Evolutionary conservation across 2,888 invertebrate genomes (phyloP), one percentile per base, ranked within the genome.

Genomic region (Leptopilina drosophilae): DNA sequence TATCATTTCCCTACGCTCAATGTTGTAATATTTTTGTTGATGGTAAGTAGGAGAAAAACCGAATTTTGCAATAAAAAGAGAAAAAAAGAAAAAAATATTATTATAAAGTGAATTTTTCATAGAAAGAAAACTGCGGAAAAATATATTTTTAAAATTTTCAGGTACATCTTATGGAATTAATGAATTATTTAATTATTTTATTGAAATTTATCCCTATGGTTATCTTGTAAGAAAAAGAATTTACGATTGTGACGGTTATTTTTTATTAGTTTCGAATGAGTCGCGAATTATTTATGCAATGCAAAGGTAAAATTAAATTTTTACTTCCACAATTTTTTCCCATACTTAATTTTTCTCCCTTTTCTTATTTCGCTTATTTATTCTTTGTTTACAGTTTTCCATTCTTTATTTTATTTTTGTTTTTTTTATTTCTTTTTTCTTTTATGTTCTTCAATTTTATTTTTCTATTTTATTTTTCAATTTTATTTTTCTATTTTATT

Each of bases 21-120:
- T 90, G 89, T 42, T 87, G 87, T 78, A 89, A 88, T 77, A 81
- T 89, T 20, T 85, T 83, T 75, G 56, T 88, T 20, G 76, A 79
- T 7, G 86, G 85, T 79, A 84, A 87, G 9, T 49, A 49, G 3
- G 5, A 49, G 49, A 49, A 9, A 11, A 84, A 73, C 14, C 81
- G 56, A 77, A 26, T 65, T 77, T 33, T 33, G 1, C 46, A 49
- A 12, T 49, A 49, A 49, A 33, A 5, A 1, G 33, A 33, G 12
- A 49, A 49, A 49, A 49, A 11, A 49, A 12, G 11, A 49, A 49
- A 2, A 49, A 9, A 49, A 49, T 11, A 49, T 49, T 11, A 49
- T 49, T 49, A 2, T 2, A 49, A 49, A 46, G 46, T 1, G 12
- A 59, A 59, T 59, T 59, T 59, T 59, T 59, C n/a, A 7, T 8